These are phyloP conservation scores for Aldabrachelys gigantea DNA, from an alignment of 2,113 vertebrate genomes.

Conservation along the genomic window DNA sequence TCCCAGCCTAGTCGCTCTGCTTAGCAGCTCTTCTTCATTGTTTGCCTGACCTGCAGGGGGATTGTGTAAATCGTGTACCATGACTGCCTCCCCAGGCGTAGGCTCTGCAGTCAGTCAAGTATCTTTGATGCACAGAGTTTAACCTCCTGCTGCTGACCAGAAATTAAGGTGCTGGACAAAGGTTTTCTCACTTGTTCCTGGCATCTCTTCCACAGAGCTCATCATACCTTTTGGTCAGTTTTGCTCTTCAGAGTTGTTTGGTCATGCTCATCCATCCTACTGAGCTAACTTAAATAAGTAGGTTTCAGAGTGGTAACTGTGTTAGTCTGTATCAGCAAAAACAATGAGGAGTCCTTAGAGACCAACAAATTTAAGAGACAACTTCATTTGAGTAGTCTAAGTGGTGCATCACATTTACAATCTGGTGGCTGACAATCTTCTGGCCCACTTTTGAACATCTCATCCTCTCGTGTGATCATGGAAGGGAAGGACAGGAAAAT, in stretches of 20 bases:
- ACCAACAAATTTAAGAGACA: no score
- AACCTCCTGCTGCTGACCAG: not conserved
- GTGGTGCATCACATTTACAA: not conserved
- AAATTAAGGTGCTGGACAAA: not conserved
- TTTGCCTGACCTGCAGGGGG: not conserved
- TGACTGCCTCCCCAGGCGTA: not conserved
- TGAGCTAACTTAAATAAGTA: not conserved
- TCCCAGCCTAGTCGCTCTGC: not conserved
- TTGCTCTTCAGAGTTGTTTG: not conserved
- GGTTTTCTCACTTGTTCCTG: not conserved
- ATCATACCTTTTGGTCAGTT: not conserved
- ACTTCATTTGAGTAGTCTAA: not conserved
- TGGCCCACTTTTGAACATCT: not conserved
- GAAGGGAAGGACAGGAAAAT: not conserved
- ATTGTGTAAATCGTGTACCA: not conserved
- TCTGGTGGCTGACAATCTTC: not conserved
- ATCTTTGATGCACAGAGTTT: no score
- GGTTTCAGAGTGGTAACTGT: no score
- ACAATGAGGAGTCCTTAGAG: no score
- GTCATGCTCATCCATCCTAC: not conserved
- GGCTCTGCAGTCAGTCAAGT: not conserved
- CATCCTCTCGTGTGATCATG: not conserved
- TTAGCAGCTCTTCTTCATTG: not conserved
- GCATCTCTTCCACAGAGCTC: no score
- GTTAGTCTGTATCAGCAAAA: no score